Evolutionary conservation across 2,797 vertebrate species (phyloP).

Genomic region (Sparus aurata): DNA sequence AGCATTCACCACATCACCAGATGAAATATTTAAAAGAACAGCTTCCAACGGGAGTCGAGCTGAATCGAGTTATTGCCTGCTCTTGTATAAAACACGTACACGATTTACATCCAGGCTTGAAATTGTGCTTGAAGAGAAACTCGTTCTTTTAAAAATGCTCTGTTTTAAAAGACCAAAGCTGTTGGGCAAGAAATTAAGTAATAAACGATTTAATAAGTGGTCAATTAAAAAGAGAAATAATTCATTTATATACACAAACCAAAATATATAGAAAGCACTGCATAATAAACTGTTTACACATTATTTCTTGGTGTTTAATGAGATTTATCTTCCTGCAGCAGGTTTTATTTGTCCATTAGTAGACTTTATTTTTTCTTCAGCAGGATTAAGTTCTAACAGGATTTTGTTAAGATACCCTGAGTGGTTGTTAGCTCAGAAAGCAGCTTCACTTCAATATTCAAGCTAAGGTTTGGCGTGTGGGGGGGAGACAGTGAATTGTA

Average conservation of each 20-base stretch:
- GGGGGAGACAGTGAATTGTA: not conserved
- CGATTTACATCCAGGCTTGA: not conserved
- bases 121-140: not conserved
- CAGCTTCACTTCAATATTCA: not conserved
- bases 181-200: not conserved
- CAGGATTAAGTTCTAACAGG: not conserved
- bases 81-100: slow-evolving; percentile 3
- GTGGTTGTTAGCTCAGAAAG: not conserved
- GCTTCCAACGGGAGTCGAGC: slow-evolving; percentile 26
- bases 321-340: not conserved
- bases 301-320: not conserved
- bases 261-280: not conserved
- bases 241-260: not conserved
- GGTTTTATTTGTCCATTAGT: slow-evolving; percentile 8
- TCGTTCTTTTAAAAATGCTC: not conserved
- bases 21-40: slow-evolving; percentile 66
- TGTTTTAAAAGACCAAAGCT: not conserved
- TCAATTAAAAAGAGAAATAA: not conserved
- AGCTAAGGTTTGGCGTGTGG: not conserved
- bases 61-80: slow-evolving; percentile 33
- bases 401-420: not conserved
- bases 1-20: slow-evolving; percentile 44
- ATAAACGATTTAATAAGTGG: not conserved
- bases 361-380: not conserved
- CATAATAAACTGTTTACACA: not conserved